Evolutionary conservation across 2,797 vertebrate species (phyloP).

Genomic region (Rhabdophis nuchalis): DNA sequence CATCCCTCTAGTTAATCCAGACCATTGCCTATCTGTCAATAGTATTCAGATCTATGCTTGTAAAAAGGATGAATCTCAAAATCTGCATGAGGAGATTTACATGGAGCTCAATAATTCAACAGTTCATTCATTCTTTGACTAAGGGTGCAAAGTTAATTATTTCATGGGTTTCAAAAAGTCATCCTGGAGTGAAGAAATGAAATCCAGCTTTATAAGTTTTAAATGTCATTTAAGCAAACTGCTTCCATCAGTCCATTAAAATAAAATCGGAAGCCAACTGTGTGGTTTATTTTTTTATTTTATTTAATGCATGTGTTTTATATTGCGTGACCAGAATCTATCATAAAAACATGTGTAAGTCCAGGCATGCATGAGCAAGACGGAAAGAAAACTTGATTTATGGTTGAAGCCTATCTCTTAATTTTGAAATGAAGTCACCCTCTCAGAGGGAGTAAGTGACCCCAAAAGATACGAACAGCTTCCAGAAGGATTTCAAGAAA

Average conservation of each 20-base stretch:
- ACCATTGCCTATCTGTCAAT: not conserved
- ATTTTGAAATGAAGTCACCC: slow-evolving; percentile 48
- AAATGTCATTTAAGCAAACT: slow-evolving; percentile 43
- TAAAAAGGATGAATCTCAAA: not conserved
- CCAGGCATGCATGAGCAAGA: not conserved
- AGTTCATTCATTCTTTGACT: not conserved
- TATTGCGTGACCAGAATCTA: slow-evolving; percentile 44
- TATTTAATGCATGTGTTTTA: slow-evolving; percentile 47
- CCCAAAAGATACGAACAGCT: slow-evolving; percentile 26
- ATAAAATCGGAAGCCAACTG: slow-evolving; percentile 32
- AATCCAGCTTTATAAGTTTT: slow-evolving; percentile 51
- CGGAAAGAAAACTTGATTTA: slow-evolving; percentile 40
- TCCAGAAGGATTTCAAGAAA: slow-evolving; percentile 33
- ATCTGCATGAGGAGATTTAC: not conserved
- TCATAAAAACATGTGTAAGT: slow-evolving; percentile 7
- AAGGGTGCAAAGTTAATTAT: not conserved
- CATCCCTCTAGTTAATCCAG: slow-evolving; percentile 26
- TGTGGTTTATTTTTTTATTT: not conserved
- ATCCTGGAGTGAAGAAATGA: not conserved
- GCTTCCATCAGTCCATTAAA: slow-evolving; percentile 42
- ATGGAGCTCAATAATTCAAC: not conserved
- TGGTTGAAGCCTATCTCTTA: slow-evolving; percentile 42
- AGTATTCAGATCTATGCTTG: not conserved
- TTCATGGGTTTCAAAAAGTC: slow-evolving; percentile 16
- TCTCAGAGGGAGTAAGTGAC: slow-evolving; percentile 40